phyloP scores from a whole-genome alignment of 2,888 invertebrate genomes.

The Leucophenga maculata region DNA sequence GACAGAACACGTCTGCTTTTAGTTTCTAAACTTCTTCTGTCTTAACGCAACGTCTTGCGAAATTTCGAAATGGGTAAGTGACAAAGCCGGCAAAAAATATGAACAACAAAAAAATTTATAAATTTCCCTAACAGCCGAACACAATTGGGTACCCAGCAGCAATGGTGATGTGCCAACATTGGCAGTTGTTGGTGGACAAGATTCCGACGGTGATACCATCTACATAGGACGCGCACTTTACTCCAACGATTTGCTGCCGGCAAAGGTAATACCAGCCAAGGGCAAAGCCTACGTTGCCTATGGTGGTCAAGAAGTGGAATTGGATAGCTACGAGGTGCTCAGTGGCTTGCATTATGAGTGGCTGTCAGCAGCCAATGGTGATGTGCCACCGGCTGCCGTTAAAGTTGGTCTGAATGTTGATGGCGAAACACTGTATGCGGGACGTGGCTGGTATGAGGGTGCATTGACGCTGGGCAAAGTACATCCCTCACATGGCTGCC shows the following conservation, averaged over 20 bases:
- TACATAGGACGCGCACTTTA: constrained; percentile 82
- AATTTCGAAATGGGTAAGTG: no score
- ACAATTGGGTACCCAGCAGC: constrained; percentile 73
- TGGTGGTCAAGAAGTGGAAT: constrained; percentile 77
- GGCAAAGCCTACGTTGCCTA: constrained; percentile 78
- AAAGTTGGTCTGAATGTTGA: constrained; percentile 77
- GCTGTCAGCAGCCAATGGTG: constrained; percentile 77
- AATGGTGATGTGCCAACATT: constrained; percentile 53
- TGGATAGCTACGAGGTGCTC: constrained; percentile 79
- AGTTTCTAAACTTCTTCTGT: no score
- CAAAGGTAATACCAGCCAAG: constrained; percentile 77
- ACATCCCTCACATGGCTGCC: constrained; percentile 73
- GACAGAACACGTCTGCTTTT: no score
- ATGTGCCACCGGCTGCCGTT: constrained; percentile 78
- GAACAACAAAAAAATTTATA: no score
- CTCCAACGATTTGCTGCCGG: constrained; percentile 77
- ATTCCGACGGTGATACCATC: constrained; percentile 81
- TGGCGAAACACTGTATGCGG: constrained; percentile 80
- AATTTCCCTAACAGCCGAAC: constrained; percentile 49
- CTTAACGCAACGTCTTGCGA: no score
- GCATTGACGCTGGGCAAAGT: constrained; percentile 82
- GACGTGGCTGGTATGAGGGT: constrained; percentile 79
- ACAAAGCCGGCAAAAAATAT: no score
- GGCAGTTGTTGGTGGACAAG: constrained; percentile 78
- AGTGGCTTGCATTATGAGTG: constrained; percentile 78